Conservation (phyloP, 2,797 vertebrate species). For the Meriones psammophilus region DNA sequence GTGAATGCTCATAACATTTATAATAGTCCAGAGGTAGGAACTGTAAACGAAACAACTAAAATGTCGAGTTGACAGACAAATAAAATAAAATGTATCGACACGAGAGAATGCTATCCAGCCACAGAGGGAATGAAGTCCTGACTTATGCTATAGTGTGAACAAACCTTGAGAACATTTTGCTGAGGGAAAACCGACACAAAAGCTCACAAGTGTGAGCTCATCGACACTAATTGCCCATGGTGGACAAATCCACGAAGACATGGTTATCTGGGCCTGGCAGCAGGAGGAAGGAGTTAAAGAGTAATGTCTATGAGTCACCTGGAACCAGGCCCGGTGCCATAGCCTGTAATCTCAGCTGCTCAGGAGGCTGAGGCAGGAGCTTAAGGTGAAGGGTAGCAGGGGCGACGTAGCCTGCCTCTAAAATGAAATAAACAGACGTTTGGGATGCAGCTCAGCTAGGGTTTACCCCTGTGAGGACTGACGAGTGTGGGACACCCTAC, state of each 20-base stretch:
- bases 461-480: not conserved
- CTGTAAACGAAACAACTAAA: not conserved
- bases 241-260: not conserved
- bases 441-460: not conserved
- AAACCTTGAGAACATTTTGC: not conserved
- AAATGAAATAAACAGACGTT: too few species aligned
- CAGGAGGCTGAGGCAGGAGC: not conserved
- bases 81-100: not conserved
- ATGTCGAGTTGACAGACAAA: not conserved
- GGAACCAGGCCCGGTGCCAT: not conserved
- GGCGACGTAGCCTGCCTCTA: not conserved
- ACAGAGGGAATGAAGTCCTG: not conserved
- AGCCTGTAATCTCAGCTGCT: not conserved
- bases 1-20: not conserved
- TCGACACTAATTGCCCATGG: not conserved
- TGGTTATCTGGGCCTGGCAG: not conserved
- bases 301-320: not conserved
- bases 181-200: not conserved
- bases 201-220: not conserved
- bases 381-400: not conserved
- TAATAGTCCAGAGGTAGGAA: not conserved
- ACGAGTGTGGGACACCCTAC: not conserved
- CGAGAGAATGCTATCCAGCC: not conserved
- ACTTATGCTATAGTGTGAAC: not conserved
- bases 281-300: too few species aligned